phyloP scores from a whole-genome alignment of 2,797 vertebrate species.

The Sebastes glaucus region DNA sequence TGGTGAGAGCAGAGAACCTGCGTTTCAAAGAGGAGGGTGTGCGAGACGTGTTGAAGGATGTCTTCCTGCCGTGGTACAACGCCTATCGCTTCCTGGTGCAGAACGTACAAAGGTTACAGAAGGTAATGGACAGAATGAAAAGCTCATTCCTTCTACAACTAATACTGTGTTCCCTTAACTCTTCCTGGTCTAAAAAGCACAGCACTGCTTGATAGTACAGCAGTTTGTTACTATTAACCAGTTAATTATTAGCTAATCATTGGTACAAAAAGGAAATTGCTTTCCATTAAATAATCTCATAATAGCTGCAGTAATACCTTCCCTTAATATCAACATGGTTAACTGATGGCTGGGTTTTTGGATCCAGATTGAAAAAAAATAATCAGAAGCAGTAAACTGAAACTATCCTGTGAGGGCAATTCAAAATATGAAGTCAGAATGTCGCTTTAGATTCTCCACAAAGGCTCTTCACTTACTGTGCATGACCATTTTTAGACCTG shows the following conservation, averaged over 20 bases:
- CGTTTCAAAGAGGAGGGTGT: slow-evolving; percentile 98
- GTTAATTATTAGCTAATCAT: not conserved
- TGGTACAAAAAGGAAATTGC: not conserved
- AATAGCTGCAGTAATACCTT: not conserved
- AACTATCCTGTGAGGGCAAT: too few species aligned
- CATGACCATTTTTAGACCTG: not conserved
- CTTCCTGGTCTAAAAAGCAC: not conserved
- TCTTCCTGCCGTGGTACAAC: slow-evolving; percentile 98
- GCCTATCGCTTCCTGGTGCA: slow-evolving; percentile 97
- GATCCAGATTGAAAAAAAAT: not conserved
- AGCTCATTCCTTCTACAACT: not conserved
- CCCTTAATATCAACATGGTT: not conserved
- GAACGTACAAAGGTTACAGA: slow-evolving; percentile 91
- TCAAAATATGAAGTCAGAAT: not conserved
- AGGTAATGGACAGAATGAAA: slow-evolving; percentile 78
- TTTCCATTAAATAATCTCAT: not conserved
- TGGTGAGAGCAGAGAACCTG: slow-evolving; percentile 96
- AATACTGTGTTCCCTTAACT: not conserved
- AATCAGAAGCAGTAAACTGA: not conserved
- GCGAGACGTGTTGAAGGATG: slow-evolving; percentile 94
- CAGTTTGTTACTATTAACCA: not conserved
- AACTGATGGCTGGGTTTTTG: not conserved
- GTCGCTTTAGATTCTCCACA: not conserved
- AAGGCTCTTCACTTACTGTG: not conserved
- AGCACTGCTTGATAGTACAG: not conserved